Base-by-base conservation (phyloP, 2,113 vertebrate species). In the Cyprinodon brontotheroides region DNA sequence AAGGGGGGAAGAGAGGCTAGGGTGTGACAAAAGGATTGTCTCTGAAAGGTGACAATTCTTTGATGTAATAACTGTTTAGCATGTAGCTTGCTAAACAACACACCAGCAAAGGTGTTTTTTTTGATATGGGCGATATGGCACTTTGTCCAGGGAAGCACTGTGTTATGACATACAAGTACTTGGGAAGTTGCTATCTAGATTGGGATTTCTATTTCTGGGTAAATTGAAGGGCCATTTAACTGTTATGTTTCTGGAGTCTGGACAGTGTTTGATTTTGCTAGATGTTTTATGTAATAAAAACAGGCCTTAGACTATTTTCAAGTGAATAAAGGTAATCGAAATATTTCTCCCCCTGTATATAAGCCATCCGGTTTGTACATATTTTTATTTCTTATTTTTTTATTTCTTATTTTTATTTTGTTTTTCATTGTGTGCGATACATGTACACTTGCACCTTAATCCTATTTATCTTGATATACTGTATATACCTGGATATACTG, bases 1-100 rank as follows among this genome's bases (percentile, higher is more conserved):
- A 29, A 72, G 68, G 79, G 70, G 70, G 78, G 84, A 74, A 50
- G 43, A 62, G 81, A 86, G 77, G 78, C 75, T 88, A 79, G 63
- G 73, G 64, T 84, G 74, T 74, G 57, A 70, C 22, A 0, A 77
- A 89, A 87, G 74, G 73, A 87, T 78, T 70, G 82, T 80, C 73
- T 79, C 72, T 10, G 68, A 65, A 43, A 80, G 80, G 83, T 29
- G 53, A 83, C 82, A 86, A 80, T 86, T 59, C 73, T 76, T 83
- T 84, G 86, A 74, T 65, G 20, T 41, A 80, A 72, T 83, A 77
- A 81, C 48, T 20, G 5, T 79, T 69, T 50, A 69, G 47, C 63
- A 45, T 8, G 63, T 59, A 43, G 20, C 66, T 57, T 65, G 45
- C 57, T 79, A 50, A 17, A n/a, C 50, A 20, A 9, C 50, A 57